Percentiles rank a stretch among this genome's conserved stretches.
phyloP scores from a whole-genome alignment of 1,140 invertebrate species.

The Drosophila malerkotliana region DNA sequence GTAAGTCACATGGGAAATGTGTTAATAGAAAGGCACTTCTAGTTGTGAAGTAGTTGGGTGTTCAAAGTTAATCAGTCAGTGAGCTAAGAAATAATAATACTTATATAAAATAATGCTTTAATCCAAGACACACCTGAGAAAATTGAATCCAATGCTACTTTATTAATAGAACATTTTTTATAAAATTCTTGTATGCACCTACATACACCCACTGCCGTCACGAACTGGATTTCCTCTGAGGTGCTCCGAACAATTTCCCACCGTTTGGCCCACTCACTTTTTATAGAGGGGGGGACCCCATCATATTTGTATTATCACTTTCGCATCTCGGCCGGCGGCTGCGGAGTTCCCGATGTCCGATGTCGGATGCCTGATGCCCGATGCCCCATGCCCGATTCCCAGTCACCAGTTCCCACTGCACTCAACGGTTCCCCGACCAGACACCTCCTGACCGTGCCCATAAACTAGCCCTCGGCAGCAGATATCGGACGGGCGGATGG shows the following conservation, averaged over 20 bases:
- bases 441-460: conserved; percentile 38
- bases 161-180: conserved; percentile 33
- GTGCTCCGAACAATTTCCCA: conserved; percentile 37
- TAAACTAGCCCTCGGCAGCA: conserved; percentile 45
- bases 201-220: conserved; percentile 33
- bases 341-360: conserved; percentile 28
- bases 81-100: too few relatives aligned
- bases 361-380: neutral
- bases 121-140: neutral
- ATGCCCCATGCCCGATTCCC: neutral
- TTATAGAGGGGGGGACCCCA: conserved; percentile 34
- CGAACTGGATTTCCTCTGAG: conserved; percentile 25
- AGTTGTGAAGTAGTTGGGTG: neutral
- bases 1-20: neutral
- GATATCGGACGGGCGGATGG: conserved; percentile 23
- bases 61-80: too few relatives aligned
- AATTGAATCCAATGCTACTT: neutral
- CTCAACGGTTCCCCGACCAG: conserved; percentile 18
- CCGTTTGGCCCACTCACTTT: conserved; percentile 49
- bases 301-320: conserved; percentile 52
- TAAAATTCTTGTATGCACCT: conserved; percentile 8
- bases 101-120: too few relatives aligned
- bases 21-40: neutral
- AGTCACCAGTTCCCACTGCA: conserved; percentile 28
- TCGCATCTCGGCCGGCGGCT: conserved; percentile 41